Evolutionary conservation across 2,797 vertebrate genomes (phyloP).

Genomic region (Amazona ochrocephala): DNA sequence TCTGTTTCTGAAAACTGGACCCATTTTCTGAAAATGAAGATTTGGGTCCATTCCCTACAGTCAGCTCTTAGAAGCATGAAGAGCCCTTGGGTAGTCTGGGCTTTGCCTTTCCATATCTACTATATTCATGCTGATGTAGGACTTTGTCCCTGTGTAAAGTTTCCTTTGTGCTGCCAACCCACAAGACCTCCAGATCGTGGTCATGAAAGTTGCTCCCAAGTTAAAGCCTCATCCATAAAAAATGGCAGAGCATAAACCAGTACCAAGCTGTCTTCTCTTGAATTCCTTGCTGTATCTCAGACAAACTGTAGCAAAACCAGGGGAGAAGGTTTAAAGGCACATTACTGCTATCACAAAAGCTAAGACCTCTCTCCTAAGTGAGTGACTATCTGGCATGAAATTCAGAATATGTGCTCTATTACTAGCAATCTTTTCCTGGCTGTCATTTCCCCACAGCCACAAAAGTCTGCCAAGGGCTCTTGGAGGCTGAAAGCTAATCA

Average conservation of each 20-base stretch:
- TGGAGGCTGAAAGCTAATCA: background rate
- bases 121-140: background rate
- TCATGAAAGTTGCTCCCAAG: background rate
- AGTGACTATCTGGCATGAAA: conserved; percentile 19
- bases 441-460: conserved; percentile 4
- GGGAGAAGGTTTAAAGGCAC: background rate
- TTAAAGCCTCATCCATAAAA: background rate
- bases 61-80: background rate
- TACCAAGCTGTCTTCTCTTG: background rate
- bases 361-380: background rate
- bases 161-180: background rate
- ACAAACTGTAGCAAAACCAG: background rate
- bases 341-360: background rate
- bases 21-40: background rate
- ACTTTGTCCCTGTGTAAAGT: background rate
- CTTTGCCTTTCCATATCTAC: background rate
- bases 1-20: background rate
- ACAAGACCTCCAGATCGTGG: background rate
- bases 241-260: background rate
- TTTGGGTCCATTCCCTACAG: background rate
- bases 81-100: background rate
- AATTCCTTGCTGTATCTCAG: background rate
- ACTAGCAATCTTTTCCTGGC: background rate
- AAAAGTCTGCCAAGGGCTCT: background rate
- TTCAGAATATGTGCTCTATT: background rate